Evolutionary conservation across 2,797 vertebrate species (phyloP).

Genomic region (Etheostoma perlongum): DNA sequence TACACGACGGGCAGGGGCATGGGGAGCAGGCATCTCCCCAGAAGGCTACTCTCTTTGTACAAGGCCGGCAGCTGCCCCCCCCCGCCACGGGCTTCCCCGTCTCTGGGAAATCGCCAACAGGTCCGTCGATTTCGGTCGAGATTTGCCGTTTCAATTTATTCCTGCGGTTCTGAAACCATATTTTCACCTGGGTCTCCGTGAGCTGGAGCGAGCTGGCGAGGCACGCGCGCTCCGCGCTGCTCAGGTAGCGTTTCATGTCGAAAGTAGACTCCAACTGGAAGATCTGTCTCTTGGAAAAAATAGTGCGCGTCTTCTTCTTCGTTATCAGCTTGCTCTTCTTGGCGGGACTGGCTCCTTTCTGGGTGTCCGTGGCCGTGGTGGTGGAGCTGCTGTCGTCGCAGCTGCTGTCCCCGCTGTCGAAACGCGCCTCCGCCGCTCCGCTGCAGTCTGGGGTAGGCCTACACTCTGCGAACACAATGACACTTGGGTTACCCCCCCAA

Average conservation of each 20-base stretch:
- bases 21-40: constrained; percentile 88
- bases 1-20: constrained; percentile 89
- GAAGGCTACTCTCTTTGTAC: constrained; percentile 88
- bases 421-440: constrained; percentile 59
- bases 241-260: constrained; percentile 89
- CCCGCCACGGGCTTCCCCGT: constrained; percentile 76
- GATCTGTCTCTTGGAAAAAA: constrained; percentile 92
- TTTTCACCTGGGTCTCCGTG: constrained; percentile 88
- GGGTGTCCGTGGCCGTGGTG: constrained; percentile 53
- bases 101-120: constrained; percentile 80
- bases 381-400: constrained; percentile 74
- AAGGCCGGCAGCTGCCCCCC: constrained; percentile 84
- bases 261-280: constrained; percentile 90
- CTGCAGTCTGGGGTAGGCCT: constrained; percentile 56
- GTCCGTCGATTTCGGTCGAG: constrained; percentile 85
- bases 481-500: constrained; percentile 5
- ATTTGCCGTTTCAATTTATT: constrained; percentile 90
- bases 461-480: constrained; percentile 71
- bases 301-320: constrained; percentile 91
- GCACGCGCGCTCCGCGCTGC: constrained; percentile 91
- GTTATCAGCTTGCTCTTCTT: constrained; percentile 84
- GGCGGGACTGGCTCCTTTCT: constrained; percentile 43
- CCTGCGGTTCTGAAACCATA: constrained; percentile 90
- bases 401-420: constrained; percentile 84
- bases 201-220: constrained; percentile 90